Evolutionary conservation across 1,140 invertebrate genomes (phyloP).

Genomic region (Gryon sp.): DNA sequence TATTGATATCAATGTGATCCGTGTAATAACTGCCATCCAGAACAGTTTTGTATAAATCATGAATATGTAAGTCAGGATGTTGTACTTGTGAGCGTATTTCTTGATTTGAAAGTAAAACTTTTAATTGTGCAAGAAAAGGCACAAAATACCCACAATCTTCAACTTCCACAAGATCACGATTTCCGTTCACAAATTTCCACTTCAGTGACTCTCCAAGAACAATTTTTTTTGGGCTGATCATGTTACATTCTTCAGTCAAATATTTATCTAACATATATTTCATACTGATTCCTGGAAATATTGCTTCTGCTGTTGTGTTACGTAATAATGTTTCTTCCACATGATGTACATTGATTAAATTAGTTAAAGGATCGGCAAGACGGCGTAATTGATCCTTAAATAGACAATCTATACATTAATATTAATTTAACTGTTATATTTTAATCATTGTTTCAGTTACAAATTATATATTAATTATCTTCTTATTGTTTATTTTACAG

Average conservation of each 20-base stretch:
- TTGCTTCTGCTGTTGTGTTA: neutral
- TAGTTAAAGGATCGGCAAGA: neutral
- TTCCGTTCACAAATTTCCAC: neutral
- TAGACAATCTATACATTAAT: too few relatives aligned
- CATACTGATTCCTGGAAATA: conserved; percentile 2
- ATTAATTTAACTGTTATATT: too few relatives aligned
- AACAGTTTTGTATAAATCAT: conserved; percentile 2
- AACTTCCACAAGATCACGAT: neutral
- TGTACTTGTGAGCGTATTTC: neutral
- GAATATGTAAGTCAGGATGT: neutral
- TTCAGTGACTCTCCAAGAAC: neutral
- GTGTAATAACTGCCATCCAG: conserved; percentile 5
- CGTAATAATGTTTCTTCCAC: neutral
- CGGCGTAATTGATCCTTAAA: too few relatives aligned
- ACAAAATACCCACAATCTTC: neutral
- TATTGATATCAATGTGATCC: neutral
- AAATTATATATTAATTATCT: too few relatives aligned
- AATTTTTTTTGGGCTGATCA: neutral
- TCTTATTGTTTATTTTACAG: too few relatives aligned
- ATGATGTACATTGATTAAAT: too few relatives aligned
- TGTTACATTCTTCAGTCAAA: neutral
- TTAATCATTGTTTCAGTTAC: too few relatives aligned
- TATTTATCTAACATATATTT: neutral
- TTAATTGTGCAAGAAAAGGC: neutral
- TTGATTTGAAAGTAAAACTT: neutral